Conservation (phyloP, 1,140 invertebrate genomes). For the Drosophila cardini region DNA sequence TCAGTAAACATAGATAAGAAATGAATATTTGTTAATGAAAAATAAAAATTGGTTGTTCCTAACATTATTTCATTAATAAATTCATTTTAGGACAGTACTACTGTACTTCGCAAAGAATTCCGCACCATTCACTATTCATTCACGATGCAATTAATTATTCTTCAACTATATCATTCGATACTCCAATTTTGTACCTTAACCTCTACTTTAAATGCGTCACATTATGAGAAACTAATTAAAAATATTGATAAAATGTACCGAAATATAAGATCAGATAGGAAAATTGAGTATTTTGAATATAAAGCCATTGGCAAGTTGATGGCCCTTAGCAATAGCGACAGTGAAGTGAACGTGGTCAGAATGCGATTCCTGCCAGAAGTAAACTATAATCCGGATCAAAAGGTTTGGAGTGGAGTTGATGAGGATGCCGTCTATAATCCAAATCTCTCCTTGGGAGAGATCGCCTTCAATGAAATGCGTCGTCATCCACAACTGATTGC, state of each 20-base stretch:
- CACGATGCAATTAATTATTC: constrained; percentile 5
- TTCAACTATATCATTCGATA: constrained; percentile 5
- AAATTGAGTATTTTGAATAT: constrained; percentile 5
- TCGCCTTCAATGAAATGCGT: constrained; percentile 48
- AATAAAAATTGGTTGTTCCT: background rate
- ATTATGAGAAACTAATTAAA: constrained; percentile 7
- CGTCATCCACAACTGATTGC: constrained; percentile 47
- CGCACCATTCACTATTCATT: background rate
- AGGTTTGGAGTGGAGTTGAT: constrained; percentile 35
- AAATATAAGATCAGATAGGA: constrained; percentile 6
- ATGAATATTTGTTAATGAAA: too few species aligned
- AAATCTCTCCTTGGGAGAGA: constrained; percentile 43
- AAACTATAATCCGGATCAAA: constrained; percentile 29
- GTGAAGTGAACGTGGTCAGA: constrained; percentile 1
- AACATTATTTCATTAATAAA: background rate
- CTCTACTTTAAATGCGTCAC: background rate
- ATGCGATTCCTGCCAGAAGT: constrained; percentile 36
- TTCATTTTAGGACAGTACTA: background rate
- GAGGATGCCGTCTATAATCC: constrained; percentile 24
- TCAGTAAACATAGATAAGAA: too few species aligned
- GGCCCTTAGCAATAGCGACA: constrained; percentile 17
- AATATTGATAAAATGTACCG: constrained; percentile 25
- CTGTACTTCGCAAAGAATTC: background rate
- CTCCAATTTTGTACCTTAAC: background rate
- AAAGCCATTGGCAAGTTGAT: background rate